These are phyloP conservation scores for Amblyornis subalaris DNA, from an alignment of 2,113 vertebrate species.

Conservation along the genomic window DNA sequence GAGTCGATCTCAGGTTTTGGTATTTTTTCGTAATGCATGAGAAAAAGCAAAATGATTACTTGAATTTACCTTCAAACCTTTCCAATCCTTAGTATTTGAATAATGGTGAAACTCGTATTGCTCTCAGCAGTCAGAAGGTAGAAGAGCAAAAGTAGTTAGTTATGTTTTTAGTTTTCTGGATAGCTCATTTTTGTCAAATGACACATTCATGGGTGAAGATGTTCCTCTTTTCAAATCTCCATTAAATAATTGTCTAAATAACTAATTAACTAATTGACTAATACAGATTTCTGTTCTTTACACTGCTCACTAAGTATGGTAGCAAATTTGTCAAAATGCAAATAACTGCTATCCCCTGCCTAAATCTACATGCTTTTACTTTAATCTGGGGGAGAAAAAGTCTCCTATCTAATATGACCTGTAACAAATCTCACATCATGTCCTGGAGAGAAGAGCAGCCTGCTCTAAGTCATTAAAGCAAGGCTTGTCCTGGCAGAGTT, in stretches of 20 bases:
- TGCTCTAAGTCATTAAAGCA: neutral
- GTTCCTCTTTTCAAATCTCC: constrained; percentile 26
- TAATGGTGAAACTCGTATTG: neutral
- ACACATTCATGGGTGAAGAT: neutral
- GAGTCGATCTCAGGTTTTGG: neutral
- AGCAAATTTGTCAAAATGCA: neutral
- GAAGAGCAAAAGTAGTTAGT: neutral
- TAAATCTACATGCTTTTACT: neutral
- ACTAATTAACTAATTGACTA: neutral
- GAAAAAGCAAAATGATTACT: neutral
- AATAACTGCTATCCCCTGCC: neutral
- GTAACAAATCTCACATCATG: neutral
- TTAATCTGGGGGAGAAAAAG: neutral
- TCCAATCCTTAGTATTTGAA: neutral
- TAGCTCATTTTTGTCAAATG: constrained; percentile 3
- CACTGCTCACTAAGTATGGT: neutral
- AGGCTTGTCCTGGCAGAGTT: neutral
- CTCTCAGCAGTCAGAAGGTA: neutral
- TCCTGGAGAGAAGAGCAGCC: neutral
- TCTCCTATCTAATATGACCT: neutral
- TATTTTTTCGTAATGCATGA: neutral
- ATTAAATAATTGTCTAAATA: neutral
- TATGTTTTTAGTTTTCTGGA: constrained; percentile 27
- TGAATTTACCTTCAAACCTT: neutral
- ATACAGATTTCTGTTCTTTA: neutral